Evolutionary conservation across 2,113 vertebrate genomes (phyloP).

Genomic region (Malurus melanocephalus): DNA sequence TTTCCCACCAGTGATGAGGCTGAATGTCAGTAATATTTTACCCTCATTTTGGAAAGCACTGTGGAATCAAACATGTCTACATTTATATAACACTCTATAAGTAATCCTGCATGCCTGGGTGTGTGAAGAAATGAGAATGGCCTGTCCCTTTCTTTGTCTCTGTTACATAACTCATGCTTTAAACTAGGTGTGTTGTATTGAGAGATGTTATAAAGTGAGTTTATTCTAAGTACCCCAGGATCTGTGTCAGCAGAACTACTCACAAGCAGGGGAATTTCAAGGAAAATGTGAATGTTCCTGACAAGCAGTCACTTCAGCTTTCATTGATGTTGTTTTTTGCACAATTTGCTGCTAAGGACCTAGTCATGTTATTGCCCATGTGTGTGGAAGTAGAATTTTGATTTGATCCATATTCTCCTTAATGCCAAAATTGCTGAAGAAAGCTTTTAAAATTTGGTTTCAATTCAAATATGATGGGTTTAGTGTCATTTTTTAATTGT

Average conservation of each 20-base stretch:
- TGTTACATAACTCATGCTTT: conserved; percentile 34
- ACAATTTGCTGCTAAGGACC: conserved; percentile 32
- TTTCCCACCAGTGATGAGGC: neutral
- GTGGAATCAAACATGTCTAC: neutral
- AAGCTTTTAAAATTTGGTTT: conserved; percentile 52
- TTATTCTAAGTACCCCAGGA: conserved; percentile 46
- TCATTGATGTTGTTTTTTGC: conserved; percentile 1
- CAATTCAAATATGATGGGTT: conserved; percentile 59
- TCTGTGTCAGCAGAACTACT: conserved; percentile 44
- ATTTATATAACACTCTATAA: neutral
- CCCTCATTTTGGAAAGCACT: neutral
- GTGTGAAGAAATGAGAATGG: neutral
- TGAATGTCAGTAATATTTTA: neutral
- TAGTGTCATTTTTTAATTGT: conserved; percentile 61
- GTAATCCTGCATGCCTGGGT: neutral
- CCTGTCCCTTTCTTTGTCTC: conserved; percentile 23
- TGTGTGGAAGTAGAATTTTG: conserved; percentile 46
- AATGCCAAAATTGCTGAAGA: conserved; percentile 55
- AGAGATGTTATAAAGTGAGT: conserved; percentile 1
- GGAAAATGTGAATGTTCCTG: conserved; percentile 42
- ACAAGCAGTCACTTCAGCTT: conserved; percentile 58
- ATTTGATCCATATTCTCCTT: conserved; percentile 54
- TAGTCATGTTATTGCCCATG: conserved; percentile 54
- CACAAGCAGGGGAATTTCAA: conserved; percentile 23
- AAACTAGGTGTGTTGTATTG: conserved; percentile 35